Evolutionary conservation across 2,888 invertebrate genomes (phyloP).

Genomic region (Phania funesta): DNA sequence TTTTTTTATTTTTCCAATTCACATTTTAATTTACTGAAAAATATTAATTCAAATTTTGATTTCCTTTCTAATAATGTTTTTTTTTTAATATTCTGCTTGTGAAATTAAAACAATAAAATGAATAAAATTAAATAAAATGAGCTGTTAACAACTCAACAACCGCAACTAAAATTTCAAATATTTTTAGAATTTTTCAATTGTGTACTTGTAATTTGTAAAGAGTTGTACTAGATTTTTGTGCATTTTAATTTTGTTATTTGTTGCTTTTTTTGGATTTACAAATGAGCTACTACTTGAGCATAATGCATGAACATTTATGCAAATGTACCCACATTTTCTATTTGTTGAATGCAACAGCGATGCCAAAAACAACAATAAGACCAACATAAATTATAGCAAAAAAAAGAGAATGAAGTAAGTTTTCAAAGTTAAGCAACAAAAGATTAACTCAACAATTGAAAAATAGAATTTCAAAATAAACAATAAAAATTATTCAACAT

Average conservation of each 20-base stretch:
- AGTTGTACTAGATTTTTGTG: conserved; percentile 51
- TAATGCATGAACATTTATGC: conserved; percentile 54
- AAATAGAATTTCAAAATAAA: conserved; percentile 22
- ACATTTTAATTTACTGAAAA: not conserved
- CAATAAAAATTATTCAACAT: conserved; percentile 12
- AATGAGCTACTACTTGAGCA: conserved; percentile 49
- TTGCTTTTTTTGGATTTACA: not conserved
- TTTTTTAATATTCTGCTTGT: not conserved
- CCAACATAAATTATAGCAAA: conserved; percentile 17
- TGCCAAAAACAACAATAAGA: conserved; percentile 52
- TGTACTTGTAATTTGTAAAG: conserved; percentile 37
- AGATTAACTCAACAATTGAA: conserved; percentile 39
- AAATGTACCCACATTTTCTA: conserved; percentile 45
- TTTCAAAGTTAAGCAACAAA: conserved; percentile 63
- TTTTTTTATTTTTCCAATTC: not conserved
- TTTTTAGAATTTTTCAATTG: conserved; percentile 46
- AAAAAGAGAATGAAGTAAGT: conserved; percentile 58
- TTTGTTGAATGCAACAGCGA: conserved; percentile 31
- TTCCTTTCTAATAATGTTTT: conserved; percentile 11
- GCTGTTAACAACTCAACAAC: conserved; percentile 20
- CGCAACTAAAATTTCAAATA: conserved; percentile 42
- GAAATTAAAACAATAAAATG: conserved; percentile 28
- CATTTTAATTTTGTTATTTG: conserved; percentile 44
- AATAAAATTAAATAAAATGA: conserved; percentile 40
- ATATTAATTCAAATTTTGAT: not conserved